Base-by-base conservation (phyloP, 2,797 vertebrate species). In the Tauraco hartlaubi region DNA sequence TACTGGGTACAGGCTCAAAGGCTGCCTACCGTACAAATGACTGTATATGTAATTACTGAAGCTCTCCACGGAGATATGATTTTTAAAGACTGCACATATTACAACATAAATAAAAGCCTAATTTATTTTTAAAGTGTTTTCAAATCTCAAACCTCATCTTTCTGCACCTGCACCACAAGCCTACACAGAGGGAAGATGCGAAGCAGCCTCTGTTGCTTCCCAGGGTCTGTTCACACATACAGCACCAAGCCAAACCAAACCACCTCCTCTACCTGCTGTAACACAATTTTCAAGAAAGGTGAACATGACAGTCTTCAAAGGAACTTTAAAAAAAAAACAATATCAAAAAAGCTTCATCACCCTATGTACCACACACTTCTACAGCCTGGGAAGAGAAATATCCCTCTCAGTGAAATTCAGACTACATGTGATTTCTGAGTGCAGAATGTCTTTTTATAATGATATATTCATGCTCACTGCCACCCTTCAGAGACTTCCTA, bases 301-400 rank as follows among this genome's bases (percentile, higher is more conserved):
- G 73, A 95, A 88, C 55, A 56, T 7, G 31, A 85, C 76, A 90
- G 11, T 23, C 67, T 96, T 96, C 95, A 94, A 96, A 95, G 33
- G 48, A 43, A 91, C 88, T 90, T 94, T 91, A 90, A 96, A 49
- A 75, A 35, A 35, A 96, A 94, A 96, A 94, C 73, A 85, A 68
- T 63, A 62, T 33, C 90, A 94, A 69, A 46, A 93, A 92, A 77
- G 78, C 68, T 87, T 92, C 43, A 46, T 55, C 81, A 39, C 54
- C 48, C 28, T 59, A 19, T 13, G 51, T 43, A 73, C 66, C 73
- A 37, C 44, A 93, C 11, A 55, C 28, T 59, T 66, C 73, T 46
- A 29, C 21, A 79, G 61, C 25, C 64, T 79, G 37, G 49, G 74
- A 79, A 89, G 41, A 90, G 77, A 76, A 73, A 85, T 33, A 67